Evolutionary conservation across 2,888 invertebrate species (phyloP).

Genomic region (Oscheius sp.): DNA sequence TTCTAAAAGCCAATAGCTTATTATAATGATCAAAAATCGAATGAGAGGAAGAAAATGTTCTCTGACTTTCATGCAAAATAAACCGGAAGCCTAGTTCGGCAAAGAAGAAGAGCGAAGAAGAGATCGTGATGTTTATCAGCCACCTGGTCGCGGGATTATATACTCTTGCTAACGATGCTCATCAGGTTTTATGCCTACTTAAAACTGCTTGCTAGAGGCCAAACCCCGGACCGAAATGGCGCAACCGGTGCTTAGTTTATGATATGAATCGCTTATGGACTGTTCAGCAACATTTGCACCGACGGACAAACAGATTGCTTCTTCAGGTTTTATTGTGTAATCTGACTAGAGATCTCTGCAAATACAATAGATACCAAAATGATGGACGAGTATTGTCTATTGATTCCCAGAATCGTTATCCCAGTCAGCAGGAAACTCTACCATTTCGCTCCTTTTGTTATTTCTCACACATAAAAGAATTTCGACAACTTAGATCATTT

Average conservation of each 20-base stretch:
- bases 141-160: not conserved
- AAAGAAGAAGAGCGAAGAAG: not conserved
- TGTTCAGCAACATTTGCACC: not conserved
- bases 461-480: no score
- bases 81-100: not conserved
- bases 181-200: not conserved
- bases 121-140: not conserved
- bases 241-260: not conserved
- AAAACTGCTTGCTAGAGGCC: conserved; percentile 12
- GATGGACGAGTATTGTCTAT: no score
- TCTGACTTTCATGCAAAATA: no score
- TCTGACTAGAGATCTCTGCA: no score
- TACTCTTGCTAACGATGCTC: not conserved
- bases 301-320: not conserved
- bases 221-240: conserved; percentile 16
- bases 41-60: not conserved
- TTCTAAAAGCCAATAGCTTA: not conserved
- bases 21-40: not conserved
- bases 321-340: no score
- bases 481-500: no score
- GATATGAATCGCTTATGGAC: not conserved
- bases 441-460: no score
- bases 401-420: no score
- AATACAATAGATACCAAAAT: no score
- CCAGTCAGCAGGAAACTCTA: no score